Percentiles rank a stretch among this genome's conserved stretches.
Conservation (phyloP, 2,113 vertebrate genomes). For the Chaenocephalus aceratus region DNA sequence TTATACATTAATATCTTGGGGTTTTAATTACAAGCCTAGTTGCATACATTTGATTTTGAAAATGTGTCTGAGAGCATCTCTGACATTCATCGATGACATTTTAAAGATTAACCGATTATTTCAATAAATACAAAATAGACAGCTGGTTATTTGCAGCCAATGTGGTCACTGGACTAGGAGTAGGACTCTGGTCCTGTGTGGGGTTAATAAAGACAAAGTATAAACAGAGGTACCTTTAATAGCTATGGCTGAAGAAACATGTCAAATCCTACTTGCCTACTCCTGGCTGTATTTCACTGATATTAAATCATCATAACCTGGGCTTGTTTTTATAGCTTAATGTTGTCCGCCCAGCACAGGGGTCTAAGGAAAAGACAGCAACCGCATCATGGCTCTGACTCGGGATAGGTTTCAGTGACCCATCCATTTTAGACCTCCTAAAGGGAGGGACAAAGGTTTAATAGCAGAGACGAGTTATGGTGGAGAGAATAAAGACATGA, state of each 20-base stretch:
- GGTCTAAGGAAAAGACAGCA: neutral
- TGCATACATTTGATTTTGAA: neutral
- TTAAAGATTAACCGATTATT: neutral
- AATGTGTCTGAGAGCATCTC: neutral
- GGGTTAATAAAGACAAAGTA: neutral
- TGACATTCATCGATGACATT: neutral
- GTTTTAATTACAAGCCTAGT: neutral
- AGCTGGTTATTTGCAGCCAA: too few relatives aligned
- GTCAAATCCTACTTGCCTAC: neutral
- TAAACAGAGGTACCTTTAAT: neutral
- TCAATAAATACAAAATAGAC: too few relatives aligned
- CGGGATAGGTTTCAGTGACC: slow-evolving; percentile 27
- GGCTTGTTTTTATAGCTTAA: slow-evolving; percentile 1
- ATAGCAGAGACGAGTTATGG: slow-evolving; percentile 22
- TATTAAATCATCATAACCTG: neutral
- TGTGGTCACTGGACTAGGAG: too few relatives aligned
- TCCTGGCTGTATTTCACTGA: slow-evolving; percentile 7
- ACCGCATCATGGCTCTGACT: neutral
- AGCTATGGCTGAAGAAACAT: neutral
- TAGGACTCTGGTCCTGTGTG: neutral
- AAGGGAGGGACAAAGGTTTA: slow-evolving; percentile 40
- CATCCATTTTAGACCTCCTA: slow-evolving; percentile 30
- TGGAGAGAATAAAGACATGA: slow-evolving; percentile 39
- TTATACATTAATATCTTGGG: neutral
- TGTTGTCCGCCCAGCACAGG: neutral